phyloP scores from a whole-genome alignment of 2,797 vertebrate genomes.

The Pseudocheirus occidentalis region DNA sequence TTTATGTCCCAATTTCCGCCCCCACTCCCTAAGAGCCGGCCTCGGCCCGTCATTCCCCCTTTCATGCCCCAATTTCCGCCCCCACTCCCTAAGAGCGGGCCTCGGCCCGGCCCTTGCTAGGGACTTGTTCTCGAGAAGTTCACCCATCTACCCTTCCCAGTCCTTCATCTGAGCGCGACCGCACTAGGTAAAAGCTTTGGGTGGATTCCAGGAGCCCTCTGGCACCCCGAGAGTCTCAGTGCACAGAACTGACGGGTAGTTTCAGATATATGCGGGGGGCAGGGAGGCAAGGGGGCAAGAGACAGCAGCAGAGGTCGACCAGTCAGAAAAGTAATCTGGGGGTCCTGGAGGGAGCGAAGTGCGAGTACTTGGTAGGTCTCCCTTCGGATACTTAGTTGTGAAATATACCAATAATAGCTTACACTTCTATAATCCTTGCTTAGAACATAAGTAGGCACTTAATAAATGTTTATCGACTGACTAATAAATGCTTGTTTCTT shows the following conservation, averaged over 20 bases:
- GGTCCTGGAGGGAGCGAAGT: neutral
- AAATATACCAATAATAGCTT: neutral
- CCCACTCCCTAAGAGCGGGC: neutral
- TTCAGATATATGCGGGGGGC: neutral
- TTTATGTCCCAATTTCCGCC: neutral
- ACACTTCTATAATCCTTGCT: neutral
- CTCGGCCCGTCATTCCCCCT: neutral
- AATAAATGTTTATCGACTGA: neutral
- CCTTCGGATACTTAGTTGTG: neutral
- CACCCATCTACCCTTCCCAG: neutral
- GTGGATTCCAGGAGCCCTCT: neutral
- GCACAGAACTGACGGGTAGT: neutral
- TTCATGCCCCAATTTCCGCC: neutral
- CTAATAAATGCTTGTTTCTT: neutral
- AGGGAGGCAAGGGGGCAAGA: neutral
- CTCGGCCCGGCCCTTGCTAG: neutral
- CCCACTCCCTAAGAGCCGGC: neutral
- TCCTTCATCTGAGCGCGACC: neutral
- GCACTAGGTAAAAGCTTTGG: neutral
- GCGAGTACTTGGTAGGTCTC: neutral
- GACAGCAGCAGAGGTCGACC: neutral
- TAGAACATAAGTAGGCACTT: neutral
- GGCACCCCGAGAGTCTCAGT: neutral
- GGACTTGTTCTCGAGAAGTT: neutral
- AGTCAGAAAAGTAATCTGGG: neutral